Evolutionary conservation across 2,797 vertebrate genomes (phyloP), one percentile per base, ranked within the genome.

Genomic region (Pipistrellus pygmaeus): DNA sequence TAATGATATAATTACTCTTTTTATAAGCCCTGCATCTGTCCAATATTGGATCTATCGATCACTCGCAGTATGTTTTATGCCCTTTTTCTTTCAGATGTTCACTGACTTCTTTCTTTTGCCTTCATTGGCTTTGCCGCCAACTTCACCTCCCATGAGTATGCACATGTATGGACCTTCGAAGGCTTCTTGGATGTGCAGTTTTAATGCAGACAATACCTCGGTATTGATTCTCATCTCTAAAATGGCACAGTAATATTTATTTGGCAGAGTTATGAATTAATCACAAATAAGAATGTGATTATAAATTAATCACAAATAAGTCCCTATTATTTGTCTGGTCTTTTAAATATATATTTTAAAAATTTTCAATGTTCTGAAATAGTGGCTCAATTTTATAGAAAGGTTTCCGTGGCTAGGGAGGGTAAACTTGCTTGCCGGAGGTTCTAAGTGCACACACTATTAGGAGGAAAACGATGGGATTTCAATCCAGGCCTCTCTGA

Each of bases 401-500:
- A 69, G 48, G 21, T 73, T 18, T 46, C 35, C 10, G 17, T 72
- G 35, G 20, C 20, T 44, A 57, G 13, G 66, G 72, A 84, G 86
- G 44, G 32, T 62, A 35, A 81, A 72, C 72, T n/a, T 94, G 51
- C 60, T 77, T 85, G 30, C 10, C n/a, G 27, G 75, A 55, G 51
- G 30, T 83, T 73, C 60, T 68, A 68, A 8, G 17, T n/a, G 9
- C 0, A 14, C 1, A 68, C 2, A 35, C 2, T n/a, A 13, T 46
- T 68, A 92, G 32, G 57, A 85, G 68, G 62, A 87, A 62, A 84
- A 87, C 55, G 55, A n/a, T 75, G 60, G 15, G 32, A 92, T 20
- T 57, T 91, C 69, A 94, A 92, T n/a, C 55, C 76, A 57, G 38
- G 15, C 69, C 44, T 95, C 57, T 88, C 72, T 83, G 3, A 6